Evolutionary conservation across 2,888 invertebrate species (phyloP).

Genomic region (Euzophera pinguis): DNA sequence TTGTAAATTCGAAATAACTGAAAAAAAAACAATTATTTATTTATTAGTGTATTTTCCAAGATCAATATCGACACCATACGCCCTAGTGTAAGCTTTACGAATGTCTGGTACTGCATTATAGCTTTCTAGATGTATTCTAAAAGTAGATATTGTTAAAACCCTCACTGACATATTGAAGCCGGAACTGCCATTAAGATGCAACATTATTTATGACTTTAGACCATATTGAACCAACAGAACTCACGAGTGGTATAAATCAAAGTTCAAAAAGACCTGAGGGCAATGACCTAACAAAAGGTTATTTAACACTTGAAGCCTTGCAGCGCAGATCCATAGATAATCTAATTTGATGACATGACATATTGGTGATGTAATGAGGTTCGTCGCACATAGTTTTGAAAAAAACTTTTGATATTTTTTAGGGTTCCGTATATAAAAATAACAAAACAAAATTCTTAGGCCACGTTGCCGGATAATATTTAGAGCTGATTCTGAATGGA

Average conservation of each 20-base stretch:
- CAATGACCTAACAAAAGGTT: constrained; percentile 1
- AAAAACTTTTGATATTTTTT: no score
- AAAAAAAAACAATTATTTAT: no score
- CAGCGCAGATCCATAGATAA: not conserved
- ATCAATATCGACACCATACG: no score
- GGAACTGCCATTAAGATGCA: not conserved
- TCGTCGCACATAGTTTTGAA: no score
- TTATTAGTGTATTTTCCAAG: no score
- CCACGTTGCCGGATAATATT: no score
- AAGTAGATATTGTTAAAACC: not conserved
- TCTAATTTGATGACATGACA: not conserved
- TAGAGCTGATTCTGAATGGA: no score
- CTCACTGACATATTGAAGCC: not conserved
- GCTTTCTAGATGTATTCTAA: not conserved
- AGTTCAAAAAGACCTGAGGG: not conserved
- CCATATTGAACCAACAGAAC: not conserved
- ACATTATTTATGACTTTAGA: not conserved
- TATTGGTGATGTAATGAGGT: not conserved
- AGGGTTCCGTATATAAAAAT: no score
- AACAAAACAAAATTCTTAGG: no score
- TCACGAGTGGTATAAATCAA: not conserved
- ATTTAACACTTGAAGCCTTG: not conserved
- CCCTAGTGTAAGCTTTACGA: no score
- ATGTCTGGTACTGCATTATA: no score
- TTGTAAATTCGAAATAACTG: no score